Conservation (phyloP, 2,797 vertebrate species). For the Propithecus perrieri region DNA sequence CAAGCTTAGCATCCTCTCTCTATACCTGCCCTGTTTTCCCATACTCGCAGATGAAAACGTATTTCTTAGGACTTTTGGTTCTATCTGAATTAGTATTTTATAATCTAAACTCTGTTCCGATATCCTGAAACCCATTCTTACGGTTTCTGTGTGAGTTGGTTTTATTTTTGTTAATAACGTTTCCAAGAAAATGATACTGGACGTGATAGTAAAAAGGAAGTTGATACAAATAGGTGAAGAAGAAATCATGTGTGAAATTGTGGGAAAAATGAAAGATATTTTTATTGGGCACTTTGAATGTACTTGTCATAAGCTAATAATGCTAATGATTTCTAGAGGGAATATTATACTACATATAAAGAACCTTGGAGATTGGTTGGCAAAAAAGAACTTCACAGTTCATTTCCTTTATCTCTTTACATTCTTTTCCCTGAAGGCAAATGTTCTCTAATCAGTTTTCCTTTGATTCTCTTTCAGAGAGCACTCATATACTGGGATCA, state of each 20-base stretch:
- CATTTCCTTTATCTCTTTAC: background rate
- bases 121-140: background rate
- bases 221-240: slow-evolving; percentile 18
- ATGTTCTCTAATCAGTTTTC: slow-evolving; percentile 48
- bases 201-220: background rate
- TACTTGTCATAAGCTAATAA: background rate
- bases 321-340: slow-evolving; percentile 16
- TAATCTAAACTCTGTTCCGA: background rate
- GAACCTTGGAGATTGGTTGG: background rate
- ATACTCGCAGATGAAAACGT: background rate
- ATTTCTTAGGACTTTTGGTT: slow-evolving; percentile 4
- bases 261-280: background rate
- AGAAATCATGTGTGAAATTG: slow-evolving; percentile 50
- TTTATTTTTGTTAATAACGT: slow-evolving; percentile 43
- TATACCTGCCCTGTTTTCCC: background rate
- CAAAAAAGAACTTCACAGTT: slow-evolving; percentile 24
- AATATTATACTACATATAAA: background rate
- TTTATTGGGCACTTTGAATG: slow-evolving; percentile 4
- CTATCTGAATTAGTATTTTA: slow-evolving; percentile 31
- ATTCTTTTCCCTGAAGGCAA: slow-evolving; percentile 27
- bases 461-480: slow-evolving; percentile 21
- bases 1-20: background rate
- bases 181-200: slow-evolving; percentile 8
- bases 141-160: background rate
- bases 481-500: background rate